These are phyloP conservation scores for Astropecten irregularis DNA, from an alignment of 53 echinoderm and acorn worm genomes.

Conservation along the genomic window DNA sequence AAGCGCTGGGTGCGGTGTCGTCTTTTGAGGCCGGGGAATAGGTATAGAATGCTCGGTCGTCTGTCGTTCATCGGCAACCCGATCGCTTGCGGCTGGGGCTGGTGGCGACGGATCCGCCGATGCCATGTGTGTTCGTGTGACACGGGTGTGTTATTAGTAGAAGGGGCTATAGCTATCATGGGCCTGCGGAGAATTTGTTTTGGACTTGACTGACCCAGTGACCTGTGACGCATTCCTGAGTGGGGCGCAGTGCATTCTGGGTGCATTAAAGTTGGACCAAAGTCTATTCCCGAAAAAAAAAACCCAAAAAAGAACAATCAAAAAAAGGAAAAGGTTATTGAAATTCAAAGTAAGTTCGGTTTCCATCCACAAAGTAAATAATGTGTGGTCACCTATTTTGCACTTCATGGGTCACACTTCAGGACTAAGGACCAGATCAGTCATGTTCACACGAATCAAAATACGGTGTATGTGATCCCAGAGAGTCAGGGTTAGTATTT, in stretches of 20 bases:
- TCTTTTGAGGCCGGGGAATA: conserved; percentile 35
- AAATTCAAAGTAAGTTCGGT: too few species aligned
- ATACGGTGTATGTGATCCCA: too few species aligned
- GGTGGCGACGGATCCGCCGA: conserved; percentile 11
- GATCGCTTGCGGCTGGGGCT: conserved; percentile 33
- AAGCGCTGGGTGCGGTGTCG: conserved; percentile 11
- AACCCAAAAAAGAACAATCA: background rate
- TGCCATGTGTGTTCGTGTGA: background rate
- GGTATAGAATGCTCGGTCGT: conserved; percentile 30
- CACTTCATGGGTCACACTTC: too few species aligned
- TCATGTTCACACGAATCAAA: too few species aligned
- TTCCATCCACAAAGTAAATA: too few species aligned
- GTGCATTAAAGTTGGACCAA: background rate
- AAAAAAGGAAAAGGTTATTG: too few species aligned
- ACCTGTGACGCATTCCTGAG: conserved; percentile 41
- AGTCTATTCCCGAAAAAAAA: background rate
- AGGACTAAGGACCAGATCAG: too few species aligned
- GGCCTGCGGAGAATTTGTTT: conserved; percentile 8
- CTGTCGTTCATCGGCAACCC: conserved; percentile 43
- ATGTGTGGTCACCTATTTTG: too few species aligned
- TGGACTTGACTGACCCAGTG: conserved; percentile 45
- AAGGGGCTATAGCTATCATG: too few species aligned
- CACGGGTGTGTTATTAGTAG: too few species aligned
- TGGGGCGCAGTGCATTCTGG: conserved; percentile 24
- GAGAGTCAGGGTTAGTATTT: too few species aligned